Conservation (phyloP, 2,113 vertebrate genomes). For the Alectura lathami region DNA sequence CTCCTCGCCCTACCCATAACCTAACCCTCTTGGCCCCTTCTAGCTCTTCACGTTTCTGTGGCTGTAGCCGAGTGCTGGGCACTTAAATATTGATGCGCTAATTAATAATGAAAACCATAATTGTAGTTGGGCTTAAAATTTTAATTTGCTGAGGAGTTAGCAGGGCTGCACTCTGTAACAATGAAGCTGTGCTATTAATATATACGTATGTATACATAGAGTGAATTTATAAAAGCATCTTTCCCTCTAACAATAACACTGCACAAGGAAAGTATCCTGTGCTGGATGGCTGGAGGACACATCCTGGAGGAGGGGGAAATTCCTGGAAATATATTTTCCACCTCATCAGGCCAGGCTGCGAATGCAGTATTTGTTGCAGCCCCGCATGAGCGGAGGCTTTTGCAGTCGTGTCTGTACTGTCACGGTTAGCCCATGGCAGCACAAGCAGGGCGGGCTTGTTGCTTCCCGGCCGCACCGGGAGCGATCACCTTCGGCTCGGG, state of each 20-base stretch:
- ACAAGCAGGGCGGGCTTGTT: too few species aligned
- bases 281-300: neutral
- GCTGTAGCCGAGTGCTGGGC: neutral
- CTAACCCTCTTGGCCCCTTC: neutral
- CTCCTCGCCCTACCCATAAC: neutral
- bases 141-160: neutral
- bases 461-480: too few species aligned
- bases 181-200: neutral
- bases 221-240: neutral
- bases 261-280: neutral
- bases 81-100: neutral
- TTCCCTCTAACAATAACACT: neutral
- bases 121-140: neutral
- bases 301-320: too few species aligned
- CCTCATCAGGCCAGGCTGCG: too few species aligned
- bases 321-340: too few species aligned
- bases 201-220: neutral
- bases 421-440: too few species aligned
- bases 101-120: slow-evolving; percentile 40
- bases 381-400: too few species aligned
- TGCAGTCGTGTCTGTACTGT: too few species aligned
- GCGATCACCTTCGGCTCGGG: too few species aligned
- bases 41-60: neutral
- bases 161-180: neutral
- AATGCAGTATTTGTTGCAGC: too few species aligned